A percentile compares a stretch with the other conserved stretches of the same genome.
Evolutionary conservation across 2,888 invertebrate species (phyloP).

Genomic region (Leucozona laternaria): DNA sequence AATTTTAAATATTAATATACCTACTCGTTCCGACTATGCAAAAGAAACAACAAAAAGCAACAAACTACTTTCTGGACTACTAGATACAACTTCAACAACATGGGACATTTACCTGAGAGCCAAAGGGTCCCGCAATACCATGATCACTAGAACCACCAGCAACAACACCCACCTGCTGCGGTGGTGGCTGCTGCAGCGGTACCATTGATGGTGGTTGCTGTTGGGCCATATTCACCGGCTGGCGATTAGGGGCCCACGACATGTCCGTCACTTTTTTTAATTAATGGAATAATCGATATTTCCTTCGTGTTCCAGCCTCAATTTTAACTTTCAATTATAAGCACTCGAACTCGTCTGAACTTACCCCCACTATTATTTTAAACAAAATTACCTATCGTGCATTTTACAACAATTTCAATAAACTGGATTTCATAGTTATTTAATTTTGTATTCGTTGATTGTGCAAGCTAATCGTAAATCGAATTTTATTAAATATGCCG

Average conservation of each 20-base stretch:
- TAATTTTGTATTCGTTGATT: slow-evolving; percentile 8
- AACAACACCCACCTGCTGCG: slow-evolving; percentile 58
- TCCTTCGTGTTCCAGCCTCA: slow-evolving; percentile 25
- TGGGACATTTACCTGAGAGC: slow-evolving; percentile 52
- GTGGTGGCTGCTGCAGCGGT: slow-evolving; percentile 31
- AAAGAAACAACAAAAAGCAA: slow-evolving; percentile 7
- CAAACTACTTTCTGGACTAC: slow-evolving; percentile 5
- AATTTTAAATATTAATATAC: too few relatives aligned
- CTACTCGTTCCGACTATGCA: not conserved
- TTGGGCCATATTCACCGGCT: slow-evolving; percentile 50
- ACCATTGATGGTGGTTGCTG: slow-evolving; percentile 18
- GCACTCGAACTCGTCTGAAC: slow-evolving; percentile 32
- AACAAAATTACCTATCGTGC: slow-evolving; percentile 42
- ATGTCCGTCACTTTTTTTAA: slow-evolving; percentile 34
- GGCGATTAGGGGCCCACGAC: slow-evolving; percentile 61
- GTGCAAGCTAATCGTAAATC: slow-evolving; percentile 29
- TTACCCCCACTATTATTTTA: slow-evolving; percentile 38
- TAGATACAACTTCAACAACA: not conserved
- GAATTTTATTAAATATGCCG: slow-evolving; percentile 29
- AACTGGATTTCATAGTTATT: slow-evolving; percentile 24
- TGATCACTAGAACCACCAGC: slow-evolving; percentile 42
- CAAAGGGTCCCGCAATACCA: slow-evolving; percentile 44
- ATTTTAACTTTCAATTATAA: slow-evolving; percentile 7
- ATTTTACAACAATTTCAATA: slow-evolving; percentile 44
- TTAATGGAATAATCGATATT: slow-evolving; percentile 68